Base-by-base conservation (phyloP, 2,797 vertebrate genomes). In the Orientallactaga sibirica region DNA sequence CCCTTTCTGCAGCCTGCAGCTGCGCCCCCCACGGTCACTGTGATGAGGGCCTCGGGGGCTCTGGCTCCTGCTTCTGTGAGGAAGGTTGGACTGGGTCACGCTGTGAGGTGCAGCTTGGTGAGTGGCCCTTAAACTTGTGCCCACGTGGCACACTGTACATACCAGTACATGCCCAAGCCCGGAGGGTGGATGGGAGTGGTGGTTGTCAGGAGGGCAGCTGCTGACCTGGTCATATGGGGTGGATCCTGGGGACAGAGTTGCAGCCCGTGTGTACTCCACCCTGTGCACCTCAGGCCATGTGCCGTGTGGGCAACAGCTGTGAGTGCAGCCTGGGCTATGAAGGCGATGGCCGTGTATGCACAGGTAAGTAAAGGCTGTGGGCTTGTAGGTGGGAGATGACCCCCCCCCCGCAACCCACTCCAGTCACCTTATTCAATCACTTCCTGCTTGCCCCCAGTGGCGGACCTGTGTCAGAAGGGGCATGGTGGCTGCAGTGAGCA, bases 341-440 rank as follows among this genome's bases (percentile, higher is more conserved):
- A 92, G 99, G 99, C 1, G 98, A 99, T 0, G 99, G 99, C 27
- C 98, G 97, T 33, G 96, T 55, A 18, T 99, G 99, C 97, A 98
- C 97, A 87, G 98, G 99, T 99, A 97, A 93, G 97, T 86, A 20
- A 61, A 6, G 68, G 41, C 25, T 3, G 15, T 3, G 68, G 43
- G 18, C 0, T 0, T 1, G 19, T 16, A 29, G 67, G 33, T 11
- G 43, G 78, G 48, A 25, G 37, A 66, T 37, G 33, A 37, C 33
- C 33, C 33, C 48, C 48, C 1, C 6, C 7, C 48, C 48, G 12
- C 3, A 10, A 6, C 3, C 18, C 22, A n/a, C 14, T 20, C 27
- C 10, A 20, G 16, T 8, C 33, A 7, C 78, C 20, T 3, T 27
- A 15, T 7, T 80, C 82, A 82, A 33, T 19, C 37, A 37, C 75